phyloP scores from a whole-genome alignment of 2,113 vertebrate species.

The Petrocephalus zakoni region DNA sequence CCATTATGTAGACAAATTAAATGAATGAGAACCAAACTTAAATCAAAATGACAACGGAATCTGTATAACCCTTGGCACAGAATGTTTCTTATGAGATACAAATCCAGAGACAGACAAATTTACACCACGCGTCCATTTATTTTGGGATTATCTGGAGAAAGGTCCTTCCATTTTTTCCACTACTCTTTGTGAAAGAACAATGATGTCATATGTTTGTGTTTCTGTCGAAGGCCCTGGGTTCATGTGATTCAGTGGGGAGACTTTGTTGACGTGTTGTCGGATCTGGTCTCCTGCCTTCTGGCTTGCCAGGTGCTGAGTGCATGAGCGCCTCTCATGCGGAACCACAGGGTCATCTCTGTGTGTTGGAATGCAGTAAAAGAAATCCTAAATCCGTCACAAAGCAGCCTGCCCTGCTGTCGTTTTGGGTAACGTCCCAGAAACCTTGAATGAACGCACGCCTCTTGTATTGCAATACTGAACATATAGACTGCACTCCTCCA shows the following conservation, averaged over 20 bases:
- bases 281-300: not conserved
- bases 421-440: not conserved
- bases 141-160: not conserved
- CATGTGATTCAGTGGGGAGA: not conserved
- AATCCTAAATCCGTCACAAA: not conserved
- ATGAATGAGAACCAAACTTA: not conserved
- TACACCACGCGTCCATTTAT: not conserved
- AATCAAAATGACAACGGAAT: not conserved
- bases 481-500: not conserved
- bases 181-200: not conserved
- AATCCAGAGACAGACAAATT: not conserved
- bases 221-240: not conserved
- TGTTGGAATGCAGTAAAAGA: not conserved
- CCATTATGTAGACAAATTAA: slow-evolving; percentile 9
- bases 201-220: not conserved
- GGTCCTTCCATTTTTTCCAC: not conserved
- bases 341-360: too few species aligned
- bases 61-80: not conserved
- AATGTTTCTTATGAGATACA: not conserved
- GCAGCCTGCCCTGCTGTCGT: not conserved
- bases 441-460: not conserved
- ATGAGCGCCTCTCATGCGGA: not conserved
- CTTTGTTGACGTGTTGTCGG: not conserved
- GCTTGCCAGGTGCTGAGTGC: not conserved
- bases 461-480: not conserved